Percentiles rank a stretch among this genome's conserved stretches.
Conservation (phyloP, 2,113 vertebrate species). For the Alethe diademata region DNA sequence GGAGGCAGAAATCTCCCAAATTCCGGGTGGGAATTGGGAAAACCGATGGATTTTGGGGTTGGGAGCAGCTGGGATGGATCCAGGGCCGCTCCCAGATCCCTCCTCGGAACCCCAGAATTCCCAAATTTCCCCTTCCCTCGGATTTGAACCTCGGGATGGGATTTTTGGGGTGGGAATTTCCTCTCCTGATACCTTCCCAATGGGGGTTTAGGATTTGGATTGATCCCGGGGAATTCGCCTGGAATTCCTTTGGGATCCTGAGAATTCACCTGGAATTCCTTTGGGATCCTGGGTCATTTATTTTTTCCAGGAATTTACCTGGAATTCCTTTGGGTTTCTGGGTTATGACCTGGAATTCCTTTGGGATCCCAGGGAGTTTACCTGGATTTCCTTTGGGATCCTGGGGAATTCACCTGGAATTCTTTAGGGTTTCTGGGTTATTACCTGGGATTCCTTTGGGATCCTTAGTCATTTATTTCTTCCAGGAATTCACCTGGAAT, state of each 20-base stretch:
- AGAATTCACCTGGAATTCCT: background rate
- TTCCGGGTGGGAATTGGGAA: accelerated
- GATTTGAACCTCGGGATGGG: background rate
- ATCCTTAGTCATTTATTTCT: background rate
- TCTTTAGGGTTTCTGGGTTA: no score
- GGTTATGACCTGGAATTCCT: background rate
- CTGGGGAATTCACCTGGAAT: no score
- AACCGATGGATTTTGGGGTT: accelerated
- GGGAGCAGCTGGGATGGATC: background rate
- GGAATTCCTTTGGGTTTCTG: no score
- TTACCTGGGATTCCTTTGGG: no score
- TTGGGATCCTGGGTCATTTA: background rate
- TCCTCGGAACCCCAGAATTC: background rate
- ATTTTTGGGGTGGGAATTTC: background rate
- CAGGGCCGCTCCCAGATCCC: accelerated
- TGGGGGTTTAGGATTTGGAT: background rate
- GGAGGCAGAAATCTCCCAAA: accelerated
- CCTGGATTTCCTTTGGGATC: background rate
- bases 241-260: background rate
- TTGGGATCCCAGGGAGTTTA: background rate
- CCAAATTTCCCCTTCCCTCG: accelerated
- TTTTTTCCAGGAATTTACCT: background rate
- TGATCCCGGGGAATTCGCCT: accelerated
- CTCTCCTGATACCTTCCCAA: accelerated
- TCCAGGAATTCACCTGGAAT: no score